A percentile compares a stretch with the other conserved stretches of the same genome.
Conservation (phyloP, 1,140 invertebrate species). For the Drosophila ficusphila region DNA sequence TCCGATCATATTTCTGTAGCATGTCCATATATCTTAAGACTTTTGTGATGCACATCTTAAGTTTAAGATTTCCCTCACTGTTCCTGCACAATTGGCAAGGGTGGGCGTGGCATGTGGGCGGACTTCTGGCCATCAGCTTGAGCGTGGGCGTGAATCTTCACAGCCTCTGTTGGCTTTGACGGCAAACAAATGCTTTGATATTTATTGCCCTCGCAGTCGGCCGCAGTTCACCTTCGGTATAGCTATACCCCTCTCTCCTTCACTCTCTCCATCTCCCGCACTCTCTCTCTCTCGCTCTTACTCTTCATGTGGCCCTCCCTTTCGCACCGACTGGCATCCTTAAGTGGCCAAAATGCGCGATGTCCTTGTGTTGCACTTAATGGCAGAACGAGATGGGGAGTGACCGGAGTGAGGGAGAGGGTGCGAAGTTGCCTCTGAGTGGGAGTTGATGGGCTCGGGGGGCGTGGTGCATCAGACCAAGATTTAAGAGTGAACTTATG, state of each 20-base stretch:
- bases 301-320: background rate
- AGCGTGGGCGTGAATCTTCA: slow-evolving; percentile 62
- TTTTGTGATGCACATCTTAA: background rate
- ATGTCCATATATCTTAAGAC: too few relatives aligned
- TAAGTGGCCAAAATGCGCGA: slow-evolving; percentile 45
- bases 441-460: slow-evolving; percentile 22
- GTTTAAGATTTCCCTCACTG: too few relatives aligned
- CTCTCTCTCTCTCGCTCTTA: background rate
- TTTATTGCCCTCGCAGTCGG: slow-evolving; percentile 67
- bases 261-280: too few relatives aligned
- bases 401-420: background rate
- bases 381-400: background rate
- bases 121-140: slow-evolving; percentile 36
- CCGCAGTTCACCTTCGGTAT: slow-evolving; percentile 33
- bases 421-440: background rate
- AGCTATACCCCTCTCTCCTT: background rate
- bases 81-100: background rate
- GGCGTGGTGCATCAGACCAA: slow-evolving; percentile 42
- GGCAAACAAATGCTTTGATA: slow-evolving; percentile 81
- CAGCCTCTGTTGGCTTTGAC: slow-evolving; percentile 73
- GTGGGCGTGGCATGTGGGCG: slow-evolving; percentile 23
- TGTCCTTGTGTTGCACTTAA: slow-evolving; percentile 44
- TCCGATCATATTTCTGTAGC: too few relatives aligned
- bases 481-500: slow-evolving; percentile 18
- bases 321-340: background rate